Evolutionary conservation across 2,888 invertebrate genomes (phyloP).

Genomic region (Lutraria lutraria): DNA sequence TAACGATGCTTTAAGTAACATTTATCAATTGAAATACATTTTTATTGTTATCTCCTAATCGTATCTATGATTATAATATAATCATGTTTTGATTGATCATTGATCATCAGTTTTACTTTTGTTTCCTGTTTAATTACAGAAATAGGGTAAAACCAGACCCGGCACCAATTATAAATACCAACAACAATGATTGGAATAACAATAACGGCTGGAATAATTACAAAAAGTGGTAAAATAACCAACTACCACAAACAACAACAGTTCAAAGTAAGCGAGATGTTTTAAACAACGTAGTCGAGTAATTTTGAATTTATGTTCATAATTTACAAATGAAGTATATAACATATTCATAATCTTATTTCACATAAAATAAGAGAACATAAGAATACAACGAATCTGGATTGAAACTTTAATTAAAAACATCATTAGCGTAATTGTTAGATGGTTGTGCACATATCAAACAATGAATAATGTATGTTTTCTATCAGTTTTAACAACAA

Average conservation of each 20-base stretch:
- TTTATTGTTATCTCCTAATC: too few relatives aligned
- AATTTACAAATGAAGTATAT: background rate
- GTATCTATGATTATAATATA: too few relatives aligned
- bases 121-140: constrained; percentile 13
- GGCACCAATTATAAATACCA: background rate
- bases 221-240: constrained; percentile 28
- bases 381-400: background rate
- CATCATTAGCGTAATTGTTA: background rate
- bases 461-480: background rate
- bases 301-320: background rate
- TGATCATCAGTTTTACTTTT: too few relatives aligned
- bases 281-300: background rate
- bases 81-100: too few relatives aligned
- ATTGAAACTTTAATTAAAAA: background rate
- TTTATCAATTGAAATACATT: too few relatives aligned
- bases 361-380: background rate
- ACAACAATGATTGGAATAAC: constrained; percentile 20
- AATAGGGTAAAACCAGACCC: constrained; percentile 37
- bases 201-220: constrained; percentile 18
- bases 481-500: background rate
- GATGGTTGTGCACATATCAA: background rate
- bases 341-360: background rate
- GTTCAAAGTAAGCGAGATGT: constrained; percentile 30
- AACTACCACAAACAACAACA: constrained; percentile 36
- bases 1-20: too few relatives aligned